Percentiles rank a stretch among this genome's conserved stretches.
Evolutionary conservation across 2,888 invertebrate species (phyloP).

Genomic region (Lepidochitona cinerea): DNA sequence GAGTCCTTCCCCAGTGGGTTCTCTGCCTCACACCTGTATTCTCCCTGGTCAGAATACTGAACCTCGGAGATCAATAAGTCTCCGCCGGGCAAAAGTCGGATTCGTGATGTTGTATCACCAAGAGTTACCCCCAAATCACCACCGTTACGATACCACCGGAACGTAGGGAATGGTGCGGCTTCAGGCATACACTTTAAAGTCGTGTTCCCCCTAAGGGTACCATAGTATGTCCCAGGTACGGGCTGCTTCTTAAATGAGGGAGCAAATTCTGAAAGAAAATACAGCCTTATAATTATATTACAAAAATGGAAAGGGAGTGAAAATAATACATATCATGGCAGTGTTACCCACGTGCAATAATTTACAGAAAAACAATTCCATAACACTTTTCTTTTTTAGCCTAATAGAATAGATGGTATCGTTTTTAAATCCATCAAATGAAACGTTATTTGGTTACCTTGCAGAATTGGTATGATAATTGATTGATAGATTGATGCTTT

Average conservation of each 20-base stretch:
- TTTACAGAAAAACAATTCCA: too few relatives aligned
- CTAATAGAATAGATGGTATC: too few relatives aligned
- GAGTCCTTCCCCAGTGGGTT: slow-evolving; percentile 55
- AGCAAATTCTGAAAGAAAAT: slow-evolving; percentile 72
- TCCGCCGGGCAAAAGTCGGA: slow-evolving; percentile 75
- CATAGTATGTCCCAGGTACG: slow-evolving; percentile 90
- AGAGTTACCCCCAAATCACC: slow-evolving; percentile 30
- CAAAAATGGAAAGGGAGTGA: too few relatives aligned
- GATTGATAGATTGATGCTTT: too few relatives aligned
- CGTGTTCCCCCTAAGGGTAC: slow-evolving; percentile 92
- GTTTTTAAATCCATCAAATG: too few relatives aligned
- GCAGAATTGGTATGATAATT: too few relatives aligned
- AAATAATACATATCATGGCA: too few relatives aligned
- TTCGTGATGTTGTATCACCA: slow-evolving; percentile 41
- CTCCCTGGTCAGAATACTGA: slow-evolving; percentile 84
- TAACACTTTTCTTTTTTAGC: too few relatives aligned
- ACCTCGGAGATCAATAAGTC: slow-evolving; percentile 82
- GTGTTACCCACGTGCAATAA: too few relatives aligned
- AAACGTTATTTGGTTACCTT: too few relatives aligned
- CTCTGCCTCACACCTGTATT: slow-evolving; percentile 83
- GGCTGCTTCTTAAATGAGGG: slow-evolving; percentile 93
- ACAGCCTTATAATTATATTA: background rate
- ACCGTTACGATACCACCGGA: slow-evolving; percentile 43
- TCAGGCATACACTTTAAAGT: slow-evolving; percentile 94
- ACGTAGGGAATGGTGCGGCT: slow-evolving; percentile 81